Conservation (phyloP, 1,140 invertebrate genomes). For the Trachelipus rathkii region DNA sequence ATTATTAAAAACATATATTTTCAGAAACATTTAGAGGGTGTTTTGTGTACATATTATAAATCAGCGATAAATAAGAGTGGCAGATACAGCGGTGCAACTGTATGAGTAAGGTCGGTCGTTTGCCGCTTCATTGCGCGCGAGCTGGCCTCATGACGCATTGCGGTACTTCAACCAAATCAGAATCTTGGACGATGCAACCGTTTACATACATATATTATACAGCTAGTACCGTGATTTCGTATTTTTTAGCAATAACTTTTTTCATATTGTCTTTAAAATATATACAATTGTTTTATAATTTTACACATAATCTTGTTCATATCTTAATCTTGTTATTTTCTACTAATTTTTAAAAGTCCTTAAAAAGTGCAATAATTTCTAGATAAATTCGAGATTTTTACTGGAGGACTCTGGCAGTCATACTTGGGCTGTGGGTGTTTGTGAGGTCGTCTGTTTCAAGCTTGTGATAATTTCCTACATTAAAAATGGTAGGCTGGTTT, state of each 20-base stretch:
- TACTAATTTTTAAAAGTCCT: too few relatives aligned
- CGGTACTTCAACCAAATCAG: slow-evolving; percentile 8
- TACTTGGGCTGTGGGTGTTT: background rate
- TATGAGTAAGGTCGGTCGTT: slow-evolving; percentile 6
- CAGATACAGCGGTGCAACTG: background rate
- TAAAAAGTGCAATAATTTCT: too few relatives aligned
- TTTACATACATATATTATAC: background rate
- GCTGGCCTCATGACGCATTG: slow-evolving; percentile 10
- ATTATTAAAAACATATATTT: too few relatives aligned
- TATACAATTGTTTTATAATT: too few relatives aligned
- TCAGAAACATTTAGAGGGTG: background rate
- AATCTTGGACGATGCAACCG: background rate
- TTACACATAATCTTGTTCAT: too few relatives aligned
- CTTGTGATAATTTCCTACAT: background rate
- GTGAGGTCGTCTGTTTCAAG: background rate
- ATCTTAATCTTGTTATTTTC: too few relatives aligned
- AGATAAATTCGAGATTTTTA: too few relatives aligned
- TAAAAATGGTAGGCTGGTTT: background rate
- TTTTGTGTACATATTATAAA: background rate
- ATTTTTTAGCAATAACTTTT: too few relatives aligned
- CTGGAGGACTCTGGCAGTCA: background rate
- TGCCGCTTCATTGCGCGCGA: slow-evolving; percentile 7
- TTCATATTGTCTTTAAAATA: too few relatives aligned
- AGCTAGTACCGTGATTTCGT: background rate
- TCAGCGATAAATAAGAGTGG: background rate